Evolutionary conservation across 1,140 invertebrate species (phyloP), one percentile per base, ranked within the genome.

Genomic region (Lucilia cuprina): DNA sequence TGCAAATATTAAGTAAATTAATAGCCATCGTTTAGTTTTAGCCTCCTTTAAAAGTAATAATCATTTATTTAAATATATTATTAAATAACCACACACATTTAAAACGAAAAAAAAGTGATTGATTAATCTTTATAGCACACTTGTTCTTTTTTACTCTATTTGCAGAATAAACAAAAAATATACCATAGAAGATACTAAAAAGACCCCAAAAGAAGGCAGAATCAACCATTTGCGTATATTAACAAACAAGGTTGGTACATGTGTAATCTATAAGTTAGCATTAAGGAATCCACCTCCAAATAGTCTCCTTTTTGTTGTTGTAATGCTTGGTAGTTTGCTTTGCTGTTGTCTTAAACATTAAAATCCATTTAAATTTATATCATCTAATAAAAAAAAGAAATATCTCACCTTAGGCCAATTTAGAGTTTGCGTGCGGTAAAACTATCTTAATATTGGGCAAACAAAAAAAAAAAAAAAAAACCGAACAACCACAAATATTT

Each of bases 351-450:
- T 47, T 49, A 49, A 49, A 49, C 41, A 80, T 80, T 80, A 80
- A 80, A 80, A 80, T 80, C 77, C 77, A 80, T 80, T 80, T 80
- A 80, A 80, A 80, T 80, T 80, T 80, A 80, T 80, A 80, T 80
- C 77, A 49, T 80, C 77, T 80, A 80, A 80, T 80, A 80, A 80
- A 50, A 80, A 50, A 49, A 30, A n/a, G n/a, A 21, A 77, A 77
- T 5, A 80, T 80, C 77, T 49, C 19, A 80, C 77, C 77, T 80
- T 21, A 50, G 77, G 77, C 77, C 19, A 49, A 70, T 19, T 21
- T 70, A 21, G 19, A 21, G 17, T 19, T 70, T 70, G 65, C 65
- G 65, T 70, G 65, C n/a, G 65, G 65, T 70, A 70, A 70, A 70
- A 21, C 65, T 19, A 70, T 70, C n/a, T 70, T 7, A 25, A n/a